Conservation (phyloP, 2,797 vertebrate genomes). For the Labroides dimidiatus region DNA sequence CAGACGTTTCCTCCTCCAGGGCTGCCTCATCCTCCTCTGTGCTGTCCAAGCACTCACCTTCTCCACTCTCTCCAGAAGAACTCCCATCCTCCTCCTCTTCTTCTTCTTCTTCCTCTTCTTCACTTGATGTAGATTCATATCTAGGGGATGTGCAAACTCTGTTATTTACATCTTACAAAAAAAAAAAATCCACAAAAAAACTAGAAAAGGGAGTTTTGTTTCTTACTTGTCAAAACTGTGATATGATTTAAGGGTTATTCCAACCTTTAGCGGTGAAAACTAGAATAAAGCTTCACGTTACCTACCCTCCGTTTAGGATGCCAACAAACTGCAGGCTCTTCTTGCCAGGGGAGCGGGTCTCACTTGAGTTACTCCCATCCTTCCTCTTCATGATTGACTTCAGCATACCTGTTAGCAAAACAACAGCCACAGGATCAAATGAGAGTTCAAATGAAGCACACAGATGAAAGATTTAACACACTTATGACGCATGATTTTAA, state of each 20-base stretch:
- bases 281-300: constrained; percentile 52
- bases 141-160: constrained; percentile 69
- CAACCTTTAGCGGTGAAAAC: constrained; percentile 38
- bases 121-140: constrained; percentile 95
- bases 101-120: constrained; percentile 79
- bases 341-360: constrained; percentile 82
- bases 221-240: constrained; percentile 15
- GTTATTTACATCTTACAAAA: background rate
- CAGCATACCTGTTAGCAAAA: constrained; percentile 83
- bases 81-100: constrained; percentile 85
- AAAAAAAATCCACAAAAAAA: too few species aligned
- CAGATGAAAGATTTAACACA: background rate
- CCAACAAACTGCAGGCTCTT: constrained; percentile 97
- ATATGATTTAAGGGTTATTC: constrained; percentile 24
- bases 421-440: constrained; percentile 10
- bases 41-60: constrained; percentile 81
- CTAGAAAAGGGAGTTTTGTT: background rate
- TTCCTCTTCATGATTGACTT: constrained; percentile 98
- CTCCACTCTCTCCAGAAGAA: constrained; percentile 81
- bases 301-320: constrained; percentile 95
- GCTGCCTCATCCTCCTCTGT: constrained; percentile 83
- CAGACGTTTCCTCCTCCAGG: constrained; percentile 87
- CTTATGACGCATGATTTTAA: background rate
- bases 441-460: constrained; percentile 18
- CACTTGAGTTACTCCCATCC: constrained; percentile 79